Evolutionary conservation across 2,113 vertebrate genomes (phyloP).

Genomic region (Mustelus asterias): DNA sequence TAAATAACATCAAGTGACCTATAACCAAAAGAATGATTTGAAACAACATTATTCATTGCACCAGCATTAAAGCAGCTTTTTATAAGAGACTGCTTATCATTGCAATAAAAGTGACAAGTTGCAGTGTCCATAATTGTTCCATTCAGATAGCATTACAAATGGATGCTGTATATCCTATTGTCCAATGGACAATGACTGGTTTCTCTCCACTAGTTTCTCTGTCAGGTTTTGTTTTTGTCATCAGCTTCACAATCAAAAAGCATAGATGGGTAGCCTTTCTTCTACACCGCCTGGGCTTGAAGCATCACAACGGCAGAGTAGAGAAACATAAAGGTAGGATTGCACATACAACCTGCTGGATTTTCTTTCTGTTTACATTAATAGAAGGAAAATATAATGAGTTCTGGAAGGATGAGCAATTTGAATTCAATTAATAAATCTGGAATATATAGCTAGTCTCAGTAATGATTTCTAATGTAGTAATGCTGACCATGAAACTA

Average conservation of each 20-base stretch:
- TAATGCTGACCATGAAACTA: too few species aligned
- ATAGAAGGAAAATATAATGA: neutral
- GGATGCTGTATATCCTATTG: neutral
- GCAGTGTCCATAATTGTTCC: neutral
- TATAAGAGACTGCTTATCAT: neutral
- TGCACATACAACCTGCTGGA: neutral
- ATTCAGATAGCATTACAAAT: neutral
- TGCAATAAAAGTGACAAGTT: neutral
- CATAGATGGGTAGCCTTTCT: neutral
- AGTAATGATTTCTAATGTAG: too few species aligned
- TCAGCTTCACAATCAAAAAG: neutral
- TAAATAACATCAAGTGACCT: neutral
- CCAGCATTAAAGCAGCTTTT: neutral
- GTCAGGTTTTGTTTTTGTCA: neutral
- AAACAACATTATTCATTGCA: neutral
- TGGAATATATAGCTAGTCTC: too few species aligned
- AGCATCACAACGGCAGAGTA: neutral
- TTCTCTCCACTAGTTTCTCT: neutral
- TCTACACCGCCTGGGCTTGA: neutral
- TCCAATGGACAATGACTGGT: neutral
- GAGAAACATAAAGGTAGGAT: neutral
- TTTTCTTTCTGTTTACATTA: neutral
- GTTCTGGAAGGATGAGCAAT: neutral
- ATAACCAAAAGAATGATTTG: neutral
- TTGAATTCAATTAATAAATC: too few species aligned